These are phyloP conservation scores for Brachystomella parvula DNA, from an alignment of 1,140 invertebrate species.

Conservation along the genomic window DNA sequence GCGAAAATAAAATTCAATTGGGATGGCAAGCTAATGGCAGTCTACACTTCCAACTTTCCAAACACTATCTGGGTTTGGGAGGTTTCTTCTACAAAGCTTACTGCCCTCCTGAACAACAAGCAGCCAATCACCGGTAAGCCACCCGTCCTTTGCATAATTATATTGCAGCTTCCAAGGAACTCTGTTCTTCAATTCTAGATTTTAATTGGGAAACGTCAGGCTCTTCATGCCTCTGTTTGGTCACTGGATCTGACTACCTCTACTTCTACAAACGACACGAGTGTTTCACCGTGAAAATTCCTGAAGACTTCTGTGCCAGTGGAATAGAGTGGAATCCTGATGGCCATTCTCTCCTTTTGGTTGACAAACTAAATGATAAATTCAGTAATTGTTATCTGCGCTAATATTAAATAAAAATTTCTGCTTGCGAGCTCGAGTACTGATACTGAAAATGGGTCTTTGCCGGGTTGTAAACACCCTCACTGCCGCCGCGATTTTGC, in stretches of 20 bases:
- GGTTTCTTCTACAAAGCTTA: background rate
- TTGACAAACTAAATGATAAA: background rate
- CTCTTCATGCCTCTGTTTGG: background rate
- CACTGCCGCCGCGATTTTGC: background rate
- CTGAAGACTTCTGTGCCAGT: too few relatives aligned
- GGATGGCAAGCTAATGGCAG: background rate
- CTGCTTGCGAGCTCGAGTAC: background rate
- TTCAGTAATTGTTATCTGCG: background rate
- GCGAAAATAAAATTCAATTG: background rate
- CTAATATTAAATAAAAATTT: background rate
- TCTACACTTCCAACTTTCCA: background rate
- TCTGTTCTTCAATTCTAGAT: too few relatives aligned
- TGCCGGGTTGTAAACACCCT: background rate
- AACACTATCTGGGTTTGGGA: conserved; percentile 10
- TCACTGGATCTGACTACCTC: background rate
- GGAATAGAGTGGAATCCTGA: too few relatives aligned
- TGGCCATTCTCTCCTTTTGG: too few relatives aligned
- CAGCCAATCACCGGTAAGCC: background rate
- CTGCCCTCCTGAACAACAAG: background rate
- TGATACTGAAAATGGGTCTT: too few relatives aligned
- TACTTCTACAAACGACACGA: background rate
- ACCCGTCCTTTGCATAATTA: too few relatives aligned
- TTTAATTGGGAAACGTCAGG: background rate
- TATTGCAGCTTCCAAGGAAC: too few relatives aligned
- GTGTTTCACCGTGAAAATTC: background rate